Evolutionary conservation across 2,888 invertebrate genomes (phyloP).

Genomic region (Athalia circularis): DNA sequence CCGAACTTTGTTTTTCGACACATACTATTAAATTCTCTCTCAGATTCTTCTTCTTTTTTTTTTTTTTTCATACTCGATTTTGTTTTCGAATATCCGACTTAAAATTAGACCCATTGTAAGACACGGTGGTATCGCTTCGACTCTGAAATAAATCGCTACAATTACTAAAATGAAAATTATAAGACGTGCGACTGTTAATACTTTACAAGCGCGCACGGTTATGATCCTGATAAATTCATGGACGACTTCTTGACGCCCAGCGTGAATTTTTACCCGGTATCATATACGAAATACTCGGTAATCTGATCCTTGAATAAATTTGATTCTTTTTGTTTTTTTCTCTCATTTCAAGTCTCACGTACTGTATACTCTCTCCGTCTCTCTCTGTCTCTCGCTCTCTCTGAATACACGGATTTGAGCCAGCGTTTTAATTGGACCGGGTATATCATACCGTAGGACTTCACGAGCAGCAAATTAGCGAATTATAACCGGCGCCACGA

Average conservation of each 20-base stretch:
- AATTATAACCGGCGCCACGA: constrained; percentile 15
- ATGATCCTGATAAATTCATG: constrained; percentile 7
- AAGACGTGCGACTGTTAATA: background rate
- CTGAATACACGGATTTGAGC: background rate
- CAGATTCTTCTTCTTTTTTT: too few relatives aligned
- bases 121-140: too few relatives aligned
- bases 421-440: constrained; percentile 34
- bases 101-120: background rate
- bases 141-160: background rate
- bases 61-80: too few relatives aligned
- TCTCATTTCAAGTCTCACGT: background rate
- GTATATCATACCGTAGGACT: background rate
- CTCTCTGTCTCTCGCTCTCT: too few relatives aligned
- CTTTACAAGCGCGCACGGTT: background rate
- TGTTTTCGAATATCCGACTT: too few relatives aligned
- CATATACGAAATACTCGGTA: constrained; percentile 5
- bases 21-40: too few relatives aligned
- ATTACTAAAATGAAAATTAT: background rate
- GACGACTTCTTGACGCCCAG: background rate
- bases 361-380: too few relatives aligned
- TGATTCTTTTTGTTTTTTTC: background rate
- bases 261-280: background rate
- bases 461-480: constrained; percentile 19
- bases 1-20: too few relatives aligned
- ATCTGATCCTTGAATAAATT: constrained; percentile 26